Conservation (phyloP, 2,113 vertebrate genomes). For the Excalfactoria chinensis region DNA sequence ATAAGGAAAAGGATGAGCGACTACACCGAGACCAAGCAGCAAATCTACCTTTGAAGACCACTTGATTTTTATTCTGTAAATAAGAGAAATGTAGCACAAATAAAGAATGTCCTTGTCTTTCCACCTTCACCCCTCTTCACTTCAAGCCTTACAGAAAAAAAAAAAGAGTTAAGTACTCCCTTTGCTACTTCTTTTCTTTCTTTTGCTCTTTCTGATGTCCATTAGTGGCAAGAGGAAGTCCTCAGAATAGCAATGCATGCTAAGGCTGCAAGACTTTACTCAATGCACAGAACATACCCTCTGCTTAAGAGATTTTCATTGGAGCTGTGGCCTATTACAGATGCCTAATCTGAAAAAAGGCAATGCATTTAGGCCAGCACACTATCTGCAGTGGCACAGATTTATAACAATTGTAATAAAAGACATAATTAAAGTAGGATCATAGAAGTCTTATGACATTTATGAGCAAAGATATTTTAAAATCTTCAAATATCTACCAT, state of each 20-base stretch:
- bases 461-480: constrained; percentile 73
- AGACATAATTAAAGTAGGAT: constrained; percentile 69
- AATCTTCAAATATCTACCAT: constrained; percentile 70
- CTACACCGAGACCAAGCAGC: neutral
- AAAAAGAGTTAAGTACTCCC: neutral
- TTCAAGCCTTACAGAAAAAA: neutral
- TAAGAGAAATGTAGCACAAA: neutral
- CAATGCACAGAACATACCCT: neutral
- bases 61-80: neutral
- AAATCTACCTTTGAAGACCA: neutral
- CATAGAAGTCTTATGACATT: constrained; percentile 62
- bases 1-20: neutral
- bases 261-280: neutral
- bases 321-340: constrained; percentile 29
- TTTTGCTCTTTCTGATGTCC: neutral
- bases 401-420: constrained; percentile 67
- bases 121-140: neutral
- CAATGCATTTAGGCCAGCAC: constrained; percentile 51
- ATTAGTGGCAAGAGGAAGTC: neutral
- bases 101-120: neutral
- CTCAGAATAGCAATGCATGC: neutral
- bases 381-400: constrained; percentile 40
- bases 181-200: neutral
- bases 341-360: constrained; percentile 58
- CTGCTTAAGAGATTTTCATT: constrained; percentile 32